These are phyloP conservation scores for Aptenodytes forsteri DNA, from an alignment of 2,113 vertebrate species.

Conservation along the genomic window DNA sequence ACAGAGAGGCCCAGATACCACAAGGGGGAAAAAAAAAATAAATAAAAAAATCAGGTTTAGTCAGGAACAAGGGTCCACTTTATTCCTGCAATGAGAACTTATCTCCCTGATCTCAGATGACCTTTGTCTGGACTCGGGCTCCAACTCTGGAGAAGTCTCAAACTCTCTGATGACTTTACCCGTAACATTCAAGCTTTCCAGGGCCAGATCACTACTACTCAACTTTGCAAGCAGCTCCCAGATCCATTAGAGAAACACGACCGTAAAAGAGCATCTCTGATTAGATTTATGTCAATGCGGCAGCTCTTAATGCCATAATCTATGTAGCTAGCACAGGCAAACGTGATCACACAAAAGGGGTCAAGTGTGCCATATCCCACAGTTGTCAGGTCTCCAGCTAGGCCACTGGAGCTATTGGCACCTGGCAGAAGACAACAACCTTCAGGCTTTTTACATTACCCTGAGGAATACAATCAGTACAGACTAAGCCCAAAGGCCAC, in stretches of 20 bases:
- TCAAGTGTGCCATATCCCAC: background rate
- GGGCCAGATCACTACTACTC: background rate
- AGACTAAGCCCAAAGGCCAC: background rate
- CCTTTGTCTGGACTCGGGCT: background rate
- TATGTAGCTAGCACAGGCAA: background rate
- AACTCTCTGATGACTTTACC: background rate
- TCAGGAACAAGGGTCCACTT: background rate
- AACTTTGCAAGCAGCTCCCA: background rate
- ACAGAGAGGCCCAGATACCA: background rate
- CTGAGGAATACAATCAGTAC: background rate
- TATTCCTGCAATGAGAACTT: background rate
- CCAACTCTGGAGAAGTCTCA: background rate
- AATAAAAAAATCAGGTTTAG: background rate
- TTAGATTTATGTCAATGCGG: background rate
- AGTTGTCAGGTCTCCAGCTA: background rate
- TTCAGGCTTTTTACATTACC: background rate
- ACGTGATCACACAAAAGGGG: background rate
- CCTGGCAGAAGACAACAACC: background rate
- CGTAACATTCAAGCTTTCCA: background rate
- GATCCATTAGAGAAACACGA: background rate
- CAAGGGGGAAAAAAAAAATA: rapidly evolving
- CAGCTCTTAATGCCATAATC: background rate
- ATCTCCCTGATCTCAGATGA: background rate
- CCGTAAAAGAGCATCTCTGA: background rate
- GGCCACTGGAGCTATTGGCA: background rate